Evolutionary conservation across 53 echinoderm and acorn worm species (phyloP), one percentile per base, ranked within the genome.

Genomic region (Luidia sarsii): DNA sequence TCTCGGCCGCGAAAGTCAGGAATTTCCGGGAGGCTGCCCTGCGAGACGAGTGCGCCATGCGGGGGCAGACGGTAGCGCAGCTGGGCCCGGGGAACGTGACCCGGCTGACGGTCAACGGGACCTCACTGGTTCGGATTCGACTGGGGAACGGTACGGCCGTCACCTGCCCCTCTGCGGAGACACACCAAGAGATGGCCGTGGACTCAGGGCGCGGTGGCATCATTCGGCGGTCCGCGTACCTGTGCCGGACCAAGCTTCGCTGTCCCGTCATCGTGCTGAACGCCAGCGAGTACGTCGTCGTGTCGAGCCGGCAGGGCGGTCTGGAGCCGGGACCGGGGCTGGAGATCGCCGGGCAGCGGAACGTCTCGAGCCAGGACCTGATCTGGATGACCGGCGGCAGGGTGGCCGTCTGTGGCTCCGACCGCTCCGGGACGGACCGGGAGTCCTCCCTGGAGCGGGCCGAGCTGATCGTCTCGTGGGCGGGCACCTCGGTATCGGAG

Each of bases 191-290:
- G 33, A 19, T 72, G 7, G 25, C 39, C 16, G 5, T 37, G 3
- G 1, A 22, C 16, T 2, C 54, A 11, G 72, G 54, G 23, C 35
- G 13, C 5, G 11, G 3, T 25, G 24, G 18, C 25, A 19, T 1
- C 7, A 55, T 23, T 4, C 36, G 27, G 33, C 11, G 7, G 54
- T 72, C 54, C 15, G 55, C 55, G 22, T 56, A 33, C 21, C 24
- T 38, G 39, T 72, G 72, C 39, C 54, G 36, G 15, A 29, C 13
- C 54, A 72, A 72, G 34, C 27, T 72, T 13, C 0, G 37, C 39
- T 72, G 72, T 54, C 56, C 72, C 13, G 50, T 56, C 56, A 18
- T 56, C 27, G 54, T 72, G 54, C 55, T 72, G 27, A 56, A 72
- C 38, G 54, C 72, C 13, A 72, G 39, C 54, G 72, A 72, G 72